These are phyloP conservation scores for Callionymus lyra DNA, from an alignment of 2,113 vertebrate species.

Conservation along the genomic window DNA sequence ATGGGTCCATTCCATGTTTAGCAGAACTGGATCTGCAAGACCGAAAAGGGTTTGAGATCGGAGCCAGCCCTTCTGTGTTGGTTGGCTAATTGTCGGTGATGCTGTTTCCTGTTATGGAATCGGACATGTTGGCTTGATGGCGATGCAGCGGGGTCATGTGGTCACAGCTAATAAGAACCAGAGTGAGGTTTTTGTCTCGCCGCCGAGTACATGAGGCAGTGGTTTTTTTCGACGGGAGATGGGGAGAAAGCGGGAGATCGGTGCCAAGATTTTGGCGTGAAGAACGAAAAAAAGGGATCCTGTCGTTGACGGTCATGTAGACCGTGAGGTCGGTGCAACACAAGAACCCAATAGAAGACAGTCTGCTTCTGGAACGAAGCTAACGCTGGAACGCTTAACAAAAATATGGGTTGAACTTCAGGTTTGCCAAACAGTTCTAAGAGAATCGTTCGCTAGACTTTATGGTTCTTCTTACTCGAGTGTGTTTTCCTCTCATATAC, in stretches of 20 bases:
- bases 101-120: conserved; percentile 52
- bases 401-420: too few relatives aligned
- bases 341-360: too few relatives aligned
- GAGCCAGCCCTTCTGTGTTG: conserved; percentile 41
- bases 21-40: conserved; percentile 30
- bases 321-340: too few relatives aligned
- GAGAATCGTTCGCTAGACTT: too few relatives aligned
- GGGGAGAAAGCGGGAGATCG: conserved; percentile 8
- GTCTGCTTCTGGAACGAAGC: too few relatives aligned
- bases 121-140: conserved; percentile 35
- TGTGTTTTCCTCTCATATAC: neutral
- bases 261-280: conserved; percentile 41
- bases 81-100: conserved; percentile 51
- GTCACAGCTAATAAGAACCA: conserved; percentile 57
- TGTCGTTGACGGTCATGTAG: too few relatives aligned
- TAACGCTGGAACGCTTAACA: too few relatives aligned
- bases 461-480: too few relatives aligned
- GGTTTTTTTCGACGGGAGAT: conserved; percentile 23
- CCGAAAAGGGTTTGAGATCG: conserved; percentile 8
- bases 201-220: conserved; percentile 28
- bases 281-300: conserved; percentile 32
- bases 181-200: conserved; percentile 47
- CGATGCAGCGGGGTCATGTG: conserved; percentile 29
- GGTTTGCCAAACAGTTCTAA: too few relatives aligned
- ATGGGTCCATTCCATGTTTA: conserved; percentile 28